Evolutionary conservation across 2,113 vertebrate species (phyloP), one percentile per base, ranked within the genome.

Genomic region (Emydocephalus ijimae): DNA sequence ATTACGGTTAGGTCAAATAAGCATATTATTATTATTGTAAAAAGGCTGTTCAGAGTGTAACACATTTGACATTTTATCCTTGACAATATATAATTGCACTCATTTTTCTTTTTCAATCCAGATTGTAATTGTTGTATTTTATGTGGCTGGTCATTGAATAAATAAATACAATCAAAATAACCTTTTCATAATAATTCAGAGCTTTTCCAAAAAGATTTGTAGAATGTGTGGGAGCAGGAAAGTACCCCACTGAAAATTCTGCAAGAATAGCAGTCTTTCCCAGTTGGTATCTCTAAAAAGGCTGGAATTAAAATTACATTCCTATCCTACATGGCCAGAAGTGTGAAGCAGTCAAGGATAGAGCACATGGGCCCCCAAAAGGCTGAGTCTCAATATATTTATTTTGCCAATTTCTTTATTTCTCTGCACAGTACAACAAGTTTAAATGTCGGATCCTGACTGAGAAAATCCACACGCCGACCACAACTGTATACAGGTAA

Each of bases 401-500:
- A 9, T 20, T 45, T 1, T 93, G 85, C 95, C 91, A 24, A 43
- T 39, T 39, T 34, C 43, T 15, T 4, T 24, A 21, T 7, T 3
- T 88, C 0, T 96, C 89, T 56, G 48, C 4, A 11, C 91, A 98
- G 98, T 98, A 98, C 90, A 98, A 98, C 95, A 97, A 97, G 61
- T 98, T 98, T 92, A 98, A 98, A 64, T 98, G 98, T 92, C 97
- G 97, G 85, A 98, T 98, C 87, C 97, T 98, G 94, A 97, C 97
- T 87, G 98, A 98, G 93, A 98, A 98, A 85, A 97, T 98, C 29
- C 94, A 97, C 69, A 97, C 97, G 0, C 96, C 97, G n/a, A 97
- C 97, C 7, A 98, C 98, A 89, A 98, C 98, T 2, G 87, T 98
- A 90, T 98, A 98, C 97, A 98, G 98, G 98, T 98, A 95, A 96